Percentiles rank a stretch among this genome's conserved stretches.
These are phyloP conservation scores for Xiphophorus maculatus DNA, from an alignment of 2,113 vertebrate species.

Conservation along the genomic window DNA sequence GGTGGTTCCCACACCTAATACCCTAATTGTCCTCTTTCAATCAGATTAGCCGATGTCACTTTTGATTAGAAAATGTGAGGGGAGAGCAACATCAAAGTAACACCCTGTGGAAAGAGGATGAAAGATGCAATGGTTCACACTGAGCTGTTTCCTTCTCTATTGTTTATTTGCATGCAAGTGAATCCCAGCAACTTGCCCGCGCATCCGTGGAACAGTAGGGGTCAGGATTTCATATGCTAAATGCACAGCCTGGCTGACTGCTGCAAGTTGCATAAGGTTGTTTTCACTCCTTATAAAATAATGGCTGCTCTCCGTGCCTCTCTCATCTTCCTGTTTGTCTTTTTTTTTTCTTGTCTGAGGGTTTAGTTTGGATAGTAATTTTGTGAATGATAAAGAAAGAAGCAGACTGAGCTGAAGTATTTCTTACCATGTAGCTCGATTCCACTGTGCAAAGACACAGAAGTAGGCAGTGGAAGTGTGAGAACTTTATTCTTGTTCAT, in stretches of 20 bases:
- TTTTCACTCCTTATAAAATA: slow-evolving; percentile 7
- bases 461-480: not conserved
- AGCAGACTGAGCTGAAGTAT: slow-evolving; percentile 3
- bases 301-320: not conserved
- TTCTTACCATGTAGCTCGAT: slow-evolving; percentile 15
- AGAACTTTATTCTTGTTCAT: slow-evolving; percentile 28
- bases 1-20: slow-evolving; percentile 26
- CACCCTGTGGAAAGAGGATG: not conserved
- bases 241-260: slow-evolving; percentile 16
- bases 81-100: not conserved
- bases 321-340: slow-evolving; percentile 12
- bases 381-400: slow-evolving; percentile 26
- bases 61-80: slow-evolving; percentile 9
- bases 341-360: slow-evolving; percentile 1
- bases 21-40: slow-evolving; percentile 23
- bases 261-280: not conserved
- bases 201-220: slow-evolving; percentile 70
- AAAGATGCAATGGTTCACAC: not conserved
- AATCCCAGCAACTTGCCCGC: slow-evolving; percentile 19
- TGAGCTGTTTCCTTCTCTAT: slow-evolving; percentile 1
- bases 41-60: slow-evolving; percentile 6
- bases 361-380: not conserved
- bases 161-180: slow-evolving; percentile 25
- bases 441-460: slow-evolving; percentile 5
- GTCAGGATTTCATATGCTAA: slow-evolving; percentile 75